phyloP scores from a whole-genome alignment of 1,140 invertebrate genomes.

The Megathymus violae region DNA sequence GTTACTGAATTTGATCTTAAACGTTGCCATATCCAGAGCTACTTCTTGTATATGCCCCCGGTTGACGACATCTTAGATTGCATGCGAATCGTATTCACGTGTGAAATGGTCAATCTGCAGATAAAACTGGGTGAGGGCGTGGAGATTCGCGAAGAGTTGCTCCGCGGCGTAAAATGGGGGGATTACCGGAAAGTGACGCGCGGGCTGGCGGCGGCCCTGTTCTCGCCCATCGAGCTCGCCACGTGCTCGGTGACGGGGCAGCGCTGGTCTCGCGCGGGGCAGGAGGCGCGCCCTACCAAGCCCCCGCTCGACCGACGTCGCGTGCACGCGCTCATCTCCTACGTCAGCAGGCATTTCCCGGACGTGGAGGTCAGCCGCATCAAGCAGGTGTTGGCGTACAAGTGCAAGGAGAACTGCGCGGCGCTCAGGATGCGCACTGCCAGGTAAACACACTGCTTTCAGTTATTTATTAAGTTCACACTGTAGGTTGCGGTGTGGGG shows the following conservation, averaged over 20 bases:
- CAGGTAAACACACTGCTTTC: too few species aligned
- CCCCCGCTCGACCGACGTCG: slow-evolving; percentile 88
- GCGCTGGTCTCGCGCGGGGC: slow-evolving; percentile 89
- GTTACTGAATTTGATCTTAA: too few species aligned
- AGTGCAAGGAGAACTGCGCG: slow-evolving; percentile 90
- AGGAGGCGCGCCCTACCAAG: slow-evolving; percentile 88
- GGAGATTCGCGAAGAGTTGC: slow-evolving; percentile 88
- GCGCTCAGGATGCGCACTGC: slow-evolving; percentile 89
- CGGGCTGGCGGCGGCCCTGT: slow-evolving; percentile 88
- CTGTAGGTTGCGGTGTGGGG: too few species aligned
- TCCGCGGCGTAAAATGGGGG: slow-evolving; percentile 89
- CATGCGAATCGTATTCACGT: too few species aligned
- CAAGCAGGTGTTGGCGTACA: slow-evolving; percentile 90
- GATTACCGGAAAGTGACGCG: slow-evolving; percentile 89
- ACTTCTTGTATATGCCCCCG: too few species aligned
- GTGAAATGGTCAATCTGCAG: slow-evolving; percentile 60
- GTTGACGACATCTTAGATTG: too few species aligned
- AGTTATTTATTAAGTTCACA: too few species aligned
- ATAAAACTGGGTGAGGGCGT: slow-evolving; percentile 89
- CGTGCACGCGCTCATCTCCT: slow-evolving; percentile 90
- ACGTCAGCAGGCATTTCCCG: slow-evolving; percentile 89
- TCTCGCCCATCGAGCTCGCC: slow-evolving; percentile 89
- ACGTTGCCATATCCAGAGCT: too few species aligned
- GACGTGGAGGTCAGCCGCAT: slow-evolving; percentile 89
- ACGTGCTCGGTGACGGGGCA: slow-evolving; percentile 90